Evolutionary conservation across 2,113 vertebrate genomes (phyloP).

Genomic region (Rhineura floridana): DNA sequence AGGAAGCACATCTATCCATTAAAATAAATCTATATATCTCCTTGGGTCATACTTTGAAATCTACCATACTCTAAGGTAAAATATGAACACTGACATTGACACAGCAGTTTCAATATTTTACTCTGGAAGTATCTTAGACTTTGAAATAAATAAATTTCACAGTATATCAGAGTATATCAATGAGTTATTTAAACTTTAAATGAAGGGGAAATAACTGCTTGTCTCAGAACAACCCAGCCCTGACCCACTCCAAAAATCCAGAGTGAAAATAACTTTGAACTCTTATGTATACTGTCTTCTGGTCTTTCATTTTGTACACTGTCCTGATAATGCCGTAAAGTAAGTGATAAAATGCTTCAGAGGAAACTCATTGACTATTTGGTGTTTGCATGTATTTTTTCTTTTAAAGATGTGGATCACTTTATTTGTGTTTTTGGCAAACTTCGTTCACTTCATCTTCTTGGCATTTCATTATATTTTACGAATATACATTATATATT

Average conservation of each 20-base stretch:
- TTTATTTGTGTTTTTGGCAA: conserved; percentile 79
- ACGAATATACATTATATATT: no score
- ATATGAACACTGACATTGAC: not conserved
- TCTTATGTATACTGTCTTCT: not conserved
- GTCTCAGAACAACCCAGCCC: not conserved
- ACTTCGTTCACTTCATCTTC: conserved; percentile 82
- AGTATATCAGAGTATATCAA: not conserved
- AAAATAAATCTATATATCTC: no score
- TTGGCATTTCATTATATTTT: conserved; percentile 85
- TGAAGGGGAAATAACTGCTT: not conserved
- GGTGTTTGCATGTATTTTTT: conserved; percentile 5
- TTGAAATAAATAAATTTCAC: not conserved
- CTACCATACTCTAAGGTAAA: no score
- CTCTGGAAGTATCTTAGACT: not conserved
- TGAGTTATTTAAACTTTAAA: not conserved
- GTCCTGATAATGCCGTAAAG: conserved; percentile 16
- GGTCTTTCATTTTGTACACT: conserved; percentile 13
- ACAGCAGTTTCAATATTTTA: not conserved
- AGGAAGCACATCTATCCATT: no score
- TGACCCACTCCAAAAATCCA: not conserved
- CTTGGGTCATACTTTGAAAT: no score
- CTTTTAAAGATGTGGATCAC: conserved; percentile 73
- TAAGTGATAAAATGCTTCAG: conserved; percentile 59
- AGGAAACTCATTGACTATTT: conserved; percentile 47
- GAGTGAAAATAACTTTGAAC: conserved; percentile 16